These are phyloP conservation scores for Lophura nycthemera DNA, from an alignment of 2,113 vertebrate genomes.

Conservation along the genomic window DNA sequence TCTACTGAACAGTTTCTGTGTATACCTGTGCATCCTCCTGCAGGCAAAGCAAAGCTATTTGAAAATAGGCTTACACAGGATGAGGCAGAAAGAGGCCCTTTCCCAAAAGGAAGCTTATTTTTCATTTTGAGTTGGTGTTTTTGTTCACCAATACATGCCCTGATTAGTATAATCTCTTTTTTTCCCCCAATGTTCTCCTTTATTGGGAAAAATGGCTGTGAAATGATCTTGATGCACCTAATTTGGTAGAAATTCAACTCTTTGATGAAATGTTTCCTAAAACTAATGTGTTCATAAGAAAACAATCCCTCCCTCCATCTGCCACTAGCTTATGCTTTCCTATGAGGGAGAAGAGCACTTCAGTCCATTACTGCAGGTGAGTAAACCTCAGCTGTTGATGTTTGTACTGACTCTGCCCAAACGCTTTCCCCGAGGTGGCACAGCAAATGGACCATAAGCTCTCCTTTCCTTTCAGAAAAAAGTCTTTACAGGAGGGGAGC, in stretches of 20 bases:
- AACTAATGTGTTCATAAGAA: conserved; percentile 24
- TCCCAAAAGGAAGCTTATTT: background rate
- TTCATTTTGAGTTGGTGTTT: background rate
- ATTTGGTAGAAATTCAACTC: conserved; percentile 30
- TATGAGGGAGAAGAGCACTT: conserved; percentile 4
- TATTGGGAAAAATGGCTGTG: background rate
- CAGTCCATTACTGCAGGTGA: background rate
- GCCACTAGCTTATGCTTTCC: conserved; percentile 14
- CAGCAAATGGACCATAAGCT: background rate
- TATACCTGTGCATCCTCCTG: background rate
- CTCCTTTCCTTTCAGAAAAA: background rate
- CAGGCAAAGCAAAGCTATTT: background rate
- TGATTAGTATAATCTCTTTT: background rate
- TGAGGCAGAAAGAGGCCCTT: background rate
- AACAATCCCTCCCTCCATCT: conserved; percentile 44
- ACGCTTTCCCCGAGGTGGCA: background rate
- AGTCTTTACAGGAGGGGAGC: background rate
- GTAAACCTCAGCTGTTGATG: background rate
- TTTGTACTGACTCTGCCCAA: background rate
- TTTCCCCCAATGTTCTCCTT: background rate
- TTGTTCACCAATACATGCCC: background rate
- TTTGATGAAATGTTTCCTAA: conserved; percentile 28
- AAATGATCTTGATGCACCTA: background rate
- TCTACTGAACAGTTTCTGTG: background rate
- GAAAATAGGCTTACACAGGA: background rate